Evolutionary conservation across 2,888 invertebrate species (phyloP), one percentile per base, ranked within the genome.

Genomic region (Acleris literana): DNA sequence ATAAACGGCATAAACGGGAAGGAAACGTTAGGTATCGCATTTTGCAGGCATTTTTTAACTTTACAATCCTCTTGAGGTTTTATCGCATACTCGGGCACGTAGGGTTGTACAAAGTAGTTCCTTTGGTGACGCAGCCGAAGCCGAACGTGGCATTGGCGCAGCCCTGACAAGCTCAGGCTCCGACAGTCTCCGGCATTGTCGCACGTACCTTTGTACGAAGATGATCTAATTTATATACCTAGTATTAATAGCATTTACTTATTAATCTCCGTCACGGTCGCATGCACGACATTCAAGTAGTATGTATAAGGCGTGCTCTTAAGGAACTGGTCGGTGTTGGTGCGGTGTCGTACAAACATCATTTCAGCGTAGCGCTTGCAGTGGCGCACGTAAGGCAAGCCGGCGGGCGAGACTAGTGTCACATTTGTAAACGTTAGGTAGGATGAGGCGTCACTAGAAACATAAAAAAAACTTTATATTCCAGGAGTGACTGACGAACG

Each of bases 351-450:
- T 0, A 93, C 88, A 63, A 94, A 88, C 90, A 95, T 93, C 44
- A 83, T 78, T 18, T 93, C 88, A 0, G 87, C 81, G 0, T 82
- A 72, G 0, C 74, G 53, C 46, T 84, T 87, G 0, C 80, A 74
- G 39, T 81, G 79, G 25, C 86, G 83, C 2, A 78, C 71, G 69
- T 90, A 88, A 0, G 87, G 85, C 11, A 94, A 63, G 0, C 96
- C 96, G 71, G 94, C 87, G 0, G 93, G 93, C 0, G 95, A 95
- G 43, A 97, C 88, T 16, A 97, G 73, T 0, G 95, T 95, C n/a
- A 97, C 84, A 74, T 95, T 95, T 54, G 94, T 94, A 77, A 96
- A 96, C 2, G 91, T 92, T 18, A 94, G 77, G 74, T 94, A 88
- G 1, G 90, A 81, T 0, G 85, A 82, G 0, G 85, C 76, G 49